Evolutionary conservation across 53 echinoderm and acorn worm genomes (phyloP).

Genomic region (Patiria pectinifera): DNA sequence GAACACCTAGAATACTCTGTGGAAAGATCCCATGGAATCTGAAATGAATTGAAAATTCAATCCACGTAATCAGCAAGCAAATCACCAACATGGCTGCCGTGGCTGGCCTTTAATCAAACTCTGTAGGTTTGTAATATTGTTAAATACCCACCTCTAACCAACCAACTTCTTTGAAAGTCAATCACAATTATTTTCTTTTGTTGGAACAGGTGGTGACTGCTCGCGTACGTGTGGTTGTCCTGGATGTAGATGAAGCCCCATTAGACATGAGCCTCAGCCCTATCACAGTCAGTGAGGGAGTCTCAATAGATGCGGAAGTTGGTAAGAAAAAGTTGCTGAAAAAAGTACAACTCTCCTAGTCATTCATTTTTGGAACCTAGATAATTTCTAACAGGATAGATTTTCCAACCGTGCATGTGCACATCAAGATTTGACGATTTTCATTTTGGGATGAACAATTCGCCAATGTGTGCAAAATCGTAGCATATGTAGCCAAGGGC

Average conservation of each 20-base stretch:
- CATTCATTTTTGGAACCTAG: no score
- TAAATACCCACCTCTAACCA: background rate
- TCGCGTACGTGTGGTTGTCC: constrained; percentile 54
- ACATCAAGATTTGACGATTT: no score
- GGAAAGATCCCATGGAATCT: no score
- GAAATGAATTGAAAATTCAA: no score
- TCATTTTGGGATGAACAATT: no score
- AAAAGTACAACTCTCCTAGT: background rate
- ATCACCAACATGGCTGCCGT: no score
- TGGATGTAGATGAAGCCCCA: constrained; percentile 69
- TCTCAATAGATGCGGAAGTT: constrained; percentile 34
- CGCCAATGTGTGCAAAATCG: no score
- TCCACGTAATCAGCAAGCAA: no score
- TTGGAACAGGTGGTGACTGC: constrained; percentile 42
- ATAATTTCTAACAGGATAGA: no score
- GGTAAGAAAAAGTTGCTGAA: constrained; percentile 51
- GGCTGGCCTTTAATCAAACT: background rate
- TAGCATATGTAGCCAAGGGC: no score
- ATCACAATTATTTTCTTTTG: background rate
- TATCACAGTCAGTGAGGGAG: constrained; percentile 39
- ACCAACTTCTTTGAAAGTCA: background rate
- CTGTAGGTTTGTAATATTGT: background rate
- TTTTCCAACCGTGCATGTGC: no score
- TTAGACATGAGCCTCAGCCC: constrained; percentile 48
- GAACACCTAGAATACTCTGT: no score